Evolutionary conservation across 1,140 invertebrate species (phyloP), one percentile per base, ranked within the genome.

Genomic region (Arctopsyche grandis): DNA sequence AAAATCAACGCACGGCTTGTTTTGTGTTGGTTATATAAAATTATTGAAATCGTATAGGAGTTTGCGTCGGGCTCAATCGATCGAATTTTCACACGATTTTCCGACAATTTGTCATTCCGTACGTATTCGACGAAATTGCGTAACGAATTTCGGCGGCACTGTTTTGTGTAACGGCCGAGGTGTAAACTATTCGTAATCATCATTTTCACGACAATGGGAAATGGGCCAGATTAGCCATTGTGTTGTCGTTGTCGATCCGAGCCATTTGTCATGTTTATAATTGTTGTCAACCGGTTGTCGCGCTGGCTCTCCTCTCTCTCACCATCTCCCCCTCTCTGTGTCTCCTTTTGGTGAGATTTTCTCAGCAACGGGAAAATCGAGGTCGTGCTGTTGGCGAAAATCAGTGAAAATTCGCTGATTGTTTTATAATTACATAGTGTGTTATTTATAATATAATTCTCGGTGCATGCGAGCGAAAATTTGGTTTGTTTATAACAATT

Each of bases 231-330:
- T 70, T 70, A n/a, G 69, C 69, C 69, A 70, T 70, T 70, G 69
- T 70, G 69, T 5, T 70, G 24, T 70, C 24, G 69, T 44, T 10
- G 69, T 70, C 69, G 69, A 70, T 43, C 24, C 9, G 12, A 9
- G n/a, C 69, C 26, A 70, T 70, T 70, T 70, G 69, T 70, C 69
- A 70, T 43, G 69, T 70, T 70, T 38, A 44, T 70, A 70, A 70
- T 70, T 69, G 29, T 38, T 38, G 63, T 69, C 63, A 69, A 69
- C 63, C 22, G 14, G 63, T 69, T 69, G 63, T 69, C 63, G 22
- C 63, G 19, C 21, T 69, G 21, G 24, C 63, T 69, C 16, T 19
- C 21, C 63, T 69, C 24, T 26, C 22, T 19, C 63, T 69, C 9
- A n/a, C n/a, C n/a, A n/a, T n/a, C n/a, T n/a, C n/a, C n/a, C 29